Evolutionary conservation across 2,113 vertebrate genomes (phyloP), one percentile per base, ranked within the genome.

Genomic region (Pollimyrus isidori): DNA sequence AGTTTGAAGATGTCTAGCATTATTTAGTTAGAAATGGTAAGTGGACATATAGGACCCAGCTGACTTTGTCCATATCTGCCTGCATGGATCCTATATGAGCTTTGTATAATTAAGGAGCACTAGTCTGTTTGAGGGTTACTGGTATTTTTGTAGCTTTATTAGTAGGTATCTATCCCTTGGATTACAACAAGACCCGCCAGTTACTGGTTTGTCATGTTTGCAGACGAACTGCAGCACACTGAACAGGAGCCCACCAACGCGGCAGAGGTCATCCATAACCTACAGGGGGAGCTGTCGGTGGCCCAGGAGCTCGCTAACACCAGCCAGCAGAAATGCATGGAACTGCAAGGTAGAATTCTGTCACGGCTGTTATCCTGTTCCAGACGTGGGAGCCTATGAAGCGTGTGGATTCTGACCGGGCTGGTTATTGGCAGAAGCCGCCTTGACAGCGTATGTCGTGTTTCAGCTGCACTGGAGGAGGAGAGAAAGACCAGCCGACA

Each of bases 291-390:
- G 90, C 95, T 99, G 90, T 92, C 95, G 90, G 97, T 97, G 93
- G 97, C 97, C 90, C 97, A 97, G 95, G 97, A 98, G 91, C 94
- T 96, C 91, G 97, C 97, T 93, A 97, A 96, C 90, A 93, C 93
- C 86, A 97, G 97, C 95, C 98, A 97, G 94, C 96, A 97, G 94
- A 99, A 97, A 95, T 97, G 95, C 95, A 95, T 96, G 93, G 98
- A 99, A 94, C 96, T 99, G 91, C 97, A 98, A 97, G 98, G 98
- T 99, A 96, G 94, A 95, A 1, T 30, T n/a, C 2, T 0, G 0
- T 19, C 35, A 45, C 49, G 46, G 1, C 84, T 26, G 87, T 30
- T 49, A 69, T 46, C 30, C 87, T 6, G 23, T 50, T 30, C 80
- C 30, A 19, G 11, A 10, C 35, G 53, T 58, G 26, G 49, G 62